These are phyloP conservation scores for Aspiorhynchus laticeps DNA, from an alignment of 2,113 vertebrate genomes.

Conservation along the genomic window DNA sequence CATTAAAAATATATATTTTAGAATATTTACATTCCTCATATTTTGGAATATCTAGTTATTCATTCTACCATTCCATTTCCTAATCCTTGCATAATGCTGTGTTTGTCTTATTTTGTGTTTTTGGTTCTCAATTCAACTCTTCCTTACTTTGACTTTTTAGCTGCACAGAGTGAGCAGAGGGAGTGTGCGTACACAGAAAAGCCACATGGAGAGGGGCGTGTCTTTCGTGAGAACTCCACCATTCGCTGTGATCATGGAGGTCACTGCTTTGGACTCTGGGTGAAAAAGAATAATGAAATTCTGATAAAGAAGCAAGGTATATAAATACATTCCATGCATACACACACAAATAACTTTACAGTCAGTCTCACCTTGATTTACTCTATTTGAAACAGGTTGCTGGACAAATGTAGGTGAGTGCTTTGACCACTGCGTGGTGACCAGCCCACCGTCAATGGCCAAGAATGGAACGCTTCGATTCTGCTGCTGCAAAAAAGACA, in stretches of 20 bases:
- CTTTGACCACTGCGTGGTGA: slow-evolving; percentile 86
- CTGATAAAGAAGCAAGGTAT: slow-evolving; percentile 70
- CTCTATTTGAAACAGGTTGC: slow-evolving; percentile 78
- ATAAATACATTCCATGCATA: background rate
- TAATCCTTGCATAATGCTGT: background rate
- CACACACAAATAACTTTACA: background rate
- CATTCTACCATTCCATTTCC: background rate
- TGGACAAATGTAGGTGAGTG: slow-evolving; percentile 87
- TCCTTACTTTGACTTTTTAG: slow-evolving; percentile 48
- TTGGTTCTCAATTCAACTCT: background rate
- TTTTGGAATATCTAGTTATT: too few species aligned
- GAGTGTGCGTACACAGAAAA: slow-evolving; percentile 66
- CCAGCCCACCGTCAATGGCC: slow-evolving; percentile 78
- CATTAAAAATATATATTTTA: too few species aligned
- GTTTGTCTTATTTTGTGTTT: background rate
- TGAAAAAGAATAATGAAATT: slow-evolving; percentile 60
- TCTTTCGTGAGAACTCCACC: slow-evolving; percentile 66
- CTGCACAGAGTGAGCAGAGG: slow-evolving; percentile 62
- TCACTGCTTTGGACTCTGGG: slow-evolving; percentile 73
- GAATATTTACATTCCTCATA: too few species aligned
- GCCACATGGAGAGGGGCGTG: slow-evolving; percentile 46
- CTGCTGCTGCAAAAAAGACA: slow-evolving; percentile 90
- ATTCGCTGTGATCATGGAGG: slow-evolving; percentile 64
- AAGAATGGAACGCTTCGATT: slow-evolving; percentile 88
- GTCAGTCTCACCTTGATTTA: background rate